Conservation (phyloP, 2,113 vertebrate genomes). For the Rhinolophus ferrumequinum region DNA sequence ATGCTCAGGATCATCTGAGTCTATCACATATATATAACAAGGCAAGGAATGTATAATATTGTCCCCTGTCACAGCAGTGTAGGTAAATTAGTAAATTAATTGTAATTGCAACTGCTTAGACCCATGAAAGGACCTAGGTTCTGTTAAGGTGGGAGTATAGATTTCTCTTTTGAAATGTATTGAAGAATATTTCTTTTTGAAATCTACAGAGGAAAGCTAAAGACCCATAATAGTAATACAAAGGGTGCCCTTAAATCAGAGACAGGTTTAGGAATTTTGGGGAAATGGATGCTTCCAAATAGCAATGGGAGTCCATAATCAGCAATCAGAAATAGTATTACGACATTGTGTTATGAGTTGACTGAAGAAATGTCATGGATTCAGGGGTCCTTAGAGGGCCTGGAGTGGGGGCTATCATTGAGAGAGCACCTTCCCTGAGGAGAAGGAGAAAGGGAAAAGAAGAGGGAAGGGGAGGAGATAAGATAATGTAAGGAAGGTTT, state of each 20-base stretch:
- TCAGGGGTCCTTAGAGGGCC: not conserved
- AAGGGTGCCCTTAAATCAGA: not conserved
- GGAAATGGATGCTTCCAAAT: not conserved
- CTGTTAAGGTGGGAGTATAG: not conserved
- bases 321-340: not conserved
- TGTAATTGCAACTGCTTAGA: not conserved
- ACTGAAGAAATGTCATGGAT: not conserved
- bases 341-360: not conserved
- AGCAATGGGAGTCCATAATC: not conserved
- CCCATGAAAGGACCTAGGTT: not conserved
- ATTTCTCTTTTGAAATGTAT: not conserved
- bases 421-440: not conserved
- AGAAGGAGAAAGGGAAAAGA: not conserved
- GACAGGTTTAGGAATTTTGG: not conserved
- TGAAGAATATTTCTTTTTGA: not conserved
- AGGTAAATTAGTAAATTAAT: not conserved
- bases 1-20: not conserved
- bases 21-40: not conserved
- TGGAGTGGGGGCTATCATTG: not conserved
- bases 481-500: not conserved
- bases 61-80: not conserved
- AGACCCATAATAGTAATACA: not conserved
- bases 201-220: not conserved
- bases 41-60: not conserved
- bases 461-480: not conserved